Percentiles rank a stretch among this genome's conserved stretches.
These are phyloP conservation scores for Cassiopea andromeda DNA, from an alignment of 30 jellyfish, hydroid and myxozoan genomes.

Conservation along the genomic window DNA sequence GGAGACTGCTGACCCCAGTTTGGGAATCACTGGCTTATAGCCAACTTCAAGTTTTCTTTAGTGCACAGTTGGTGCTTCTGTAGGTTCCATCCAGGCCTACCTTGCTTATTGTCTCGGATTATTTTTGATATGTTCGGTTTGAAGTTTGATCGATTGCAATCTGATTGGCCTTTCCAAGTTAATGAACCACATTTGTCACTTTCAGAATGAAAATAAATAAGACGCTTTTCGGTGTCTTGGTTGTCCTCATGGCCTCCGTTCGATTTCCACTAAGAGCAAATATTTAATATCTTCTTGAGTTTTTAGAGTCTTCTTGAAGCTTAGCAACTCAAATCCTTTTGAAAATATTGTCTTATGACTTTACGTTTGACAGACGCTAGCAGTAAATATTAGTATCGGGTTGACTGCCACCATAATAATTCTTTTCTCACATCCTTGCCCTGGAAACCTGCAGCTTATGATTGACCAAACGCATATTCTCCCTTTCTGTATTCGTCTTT, in stretches of 20 bases:
- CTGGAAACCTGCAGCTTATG: neutral
- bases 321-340: neutral
- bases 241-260: neutral
- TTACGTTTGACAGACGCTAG: neutral
- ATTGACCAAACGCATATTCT: neutral
- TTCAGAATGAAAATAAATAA: too few species aligned
- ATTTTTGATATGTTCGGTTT: too few species aligned
- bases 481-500: neutral
- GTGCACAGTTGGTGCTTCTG: too few species aligned
- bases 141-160: too few species aligned
- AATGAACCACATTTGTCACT: too few species aligned
- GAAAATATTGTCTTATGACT: neutral
- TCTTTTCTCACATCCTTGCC: neutral
- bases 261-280: neutral
- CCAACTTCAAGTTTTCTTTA: too few species aligned
- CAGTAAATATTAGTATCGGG: neutral
- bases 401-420: neutral
- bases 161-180: too few species aligned
- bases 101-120: too few species aligned
- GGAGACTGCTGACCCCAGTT: too few species aligned
- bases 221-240: neutral
- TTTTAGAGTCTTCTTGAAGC: neutral
- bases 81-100: too few species aligned
- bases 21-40: too few species aligned
- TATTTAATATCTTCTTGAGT: neutral